Conservation (phyloP, 2,888 invertebrate genomes). For the Pristionchus mayeri region DNA sequence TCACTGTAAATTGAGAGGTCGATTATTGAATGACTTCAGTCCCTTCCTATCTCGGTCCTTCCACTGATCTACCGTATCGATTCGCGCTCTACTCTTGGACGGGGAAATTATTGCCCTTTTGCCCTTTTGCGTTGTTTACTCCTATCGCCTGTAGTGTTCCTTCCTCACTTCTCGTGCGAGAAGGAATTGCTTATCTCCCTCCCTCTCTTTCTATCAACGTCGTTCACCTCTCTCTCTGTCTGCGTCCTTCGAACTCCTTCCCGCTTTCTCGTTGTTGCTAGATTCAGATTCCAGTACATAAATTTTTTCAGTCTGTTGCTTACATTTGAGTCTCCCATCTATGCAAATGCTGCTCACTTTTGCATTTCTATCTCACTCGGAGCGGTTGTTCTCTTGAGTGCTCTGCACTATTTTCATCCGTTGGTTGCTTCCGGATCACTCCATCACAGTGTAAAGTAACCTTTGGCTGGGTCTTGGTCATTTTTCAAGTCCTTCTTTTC, state of each 20-base stretch:
- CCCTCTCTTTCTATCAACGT: neutral
- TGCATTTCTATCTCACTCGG: neutral
- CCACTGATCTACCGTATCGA: slow-evolving; percentile 12
- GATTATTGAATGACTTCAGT: neutral
- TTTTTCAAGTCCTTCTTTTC: slow-evolving; percentile 44
- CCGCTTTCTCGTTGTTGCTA: neutral
- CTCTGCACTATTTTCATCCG: neutral
- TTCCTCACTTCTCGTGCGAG: neutral
- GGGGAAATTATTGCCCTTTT: neutral
- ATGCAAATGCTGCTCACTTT: neutral
- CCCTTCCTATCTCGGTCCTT: neutral
- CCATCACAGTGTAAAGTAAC: slow-evolving; percentile 29
- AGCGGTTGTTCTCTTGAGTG: neutral
- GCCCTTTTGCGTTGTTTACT: slow-evolving; percentile 13
- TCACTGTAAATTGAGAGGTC: neutral
- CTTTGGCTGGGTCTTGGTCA: slow-evolving; percentile 31
- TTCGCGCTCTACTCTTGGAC: neutral
- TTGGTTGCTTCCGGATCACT: neutral
- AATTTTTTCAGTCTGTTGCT: neutral
- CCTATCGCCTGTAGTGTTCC: neutral
- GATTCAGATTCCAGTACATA: neutral
- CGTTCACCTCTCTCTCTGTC: neutral
- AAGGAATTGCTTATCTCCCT: neutral
- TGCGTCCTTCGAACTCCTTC: neutral
- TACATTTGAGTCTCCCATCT: neutral